Base-by-base conservation (phyloP, 2,113 vertebrate species). In the Myotis brandtii region DNA sequence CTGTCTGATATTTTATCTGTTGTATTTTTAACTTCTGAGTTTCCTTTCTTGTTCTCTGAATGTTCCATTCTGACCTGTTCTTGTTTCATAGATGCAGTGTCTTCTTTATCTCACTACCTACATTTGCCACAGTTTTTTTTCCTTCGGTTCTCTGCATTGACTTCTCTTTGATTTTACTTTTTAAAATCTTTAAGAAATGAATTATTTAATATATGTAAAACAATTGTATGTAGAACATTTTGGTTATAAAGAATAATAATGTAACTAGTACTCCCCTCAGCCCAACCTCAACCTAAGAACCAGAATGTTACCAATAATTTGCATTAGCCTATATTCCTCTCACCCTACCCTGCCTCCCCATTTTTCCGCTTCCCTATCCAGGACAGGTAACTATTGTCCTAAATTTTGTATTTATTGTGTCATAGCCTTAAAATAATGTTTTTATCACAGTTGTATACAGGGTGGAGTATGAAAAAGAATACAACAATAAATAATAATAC, bases 11-110 rank as follows among this genome's bases (percentile, higher is more conserved):
- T 70, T 96, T 37, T 40, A 48, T 81, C 43, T 50, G 66, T 48
- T 32, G 1, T 69, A 40, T 40, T 64, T 89, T 86, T 46, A 76
- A 46, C 86, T 75, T 91, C 50, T 21, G 25, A 77, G 56, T 81
- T 85, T 80, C 40, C 59, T 83, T 88, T 91, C 85, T 91, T 73
- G 37, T 96, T 81, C 79, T 80, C 59, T 48, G 77, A 87, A 34
- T 80, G 32, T 75, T 70, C 46, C 69, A 32, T 96, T 90, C 40
- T 0, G 7, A 23, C 62, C 37, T 67, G 30, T 46, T 73, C 56
- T 85, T 46, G 59, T 88, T 85, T 85, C 37, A 16, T 7, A 59
- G 34, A 25, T 30, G n/a, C 3, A 30, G 27, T 21, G 12, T 87
- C 27, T 25, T 73, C 77, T 69, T 59, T 89, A 30, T 50, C 21